phyloP scores from a whole-genome alignment of 2,797 vertebrate genomes.

The Cuculus canorus region DNA sequence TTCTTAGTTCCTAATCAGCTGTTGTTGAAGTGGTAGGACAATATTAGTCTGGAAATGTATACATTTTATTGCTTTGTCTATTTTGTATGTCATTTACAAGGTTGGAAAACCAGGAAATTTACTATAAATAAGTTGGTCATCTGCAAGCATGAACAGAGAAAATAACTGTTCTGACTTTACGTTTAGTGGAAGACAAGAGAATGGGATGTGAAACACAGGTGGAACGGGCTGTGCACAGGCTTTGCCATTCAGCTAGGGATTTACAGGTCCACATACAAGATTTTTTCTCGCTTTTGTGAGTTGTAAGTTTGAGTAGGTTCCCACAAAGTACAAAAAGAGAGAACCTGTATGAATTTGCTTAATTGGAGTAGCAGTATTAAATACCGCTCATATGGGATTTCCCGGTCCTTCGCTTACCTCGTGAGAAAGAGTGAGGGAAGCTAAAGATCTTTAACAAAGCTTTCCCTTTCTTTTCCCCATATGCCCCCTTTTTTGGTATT shows the following conservation, averaged over 20 bases:
- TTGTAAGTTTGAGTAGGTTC: neutral
- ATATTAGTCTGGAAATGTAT: neutral
- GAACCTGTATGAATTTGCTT: neutral
- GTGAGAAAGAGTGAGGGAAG: neutral
- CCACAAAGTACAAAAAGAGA: neutral
- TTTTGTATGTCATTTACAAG: constrained; percentile 37
- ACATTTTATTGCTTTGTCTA: neutral
- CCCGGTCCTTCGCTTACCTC: neutral
- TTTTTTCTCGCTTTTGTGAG: neutral
- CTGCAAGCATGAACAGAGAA: neutral
- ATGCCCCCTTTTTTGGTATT: neutral
- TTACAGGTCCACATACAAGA: fast-evolving
- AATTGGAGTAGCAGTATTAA: neutral
- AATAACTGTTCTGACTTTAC: constrained; percentile 15
- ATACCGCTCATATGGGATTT: neutral
- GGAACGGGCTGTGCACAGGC: neutral
- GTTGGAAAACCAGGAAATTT: constrained; percentile 42
- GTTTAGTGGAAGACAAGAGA: neutral
- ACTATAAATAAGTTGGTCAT: neutral
- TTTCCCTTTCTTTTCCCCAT: neutral
- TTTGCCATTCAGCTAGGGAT: neutral
- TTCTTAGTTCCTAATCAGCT: neutral
- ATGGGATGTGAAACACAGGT: neutral
- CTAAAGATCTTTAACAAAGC: neutral
- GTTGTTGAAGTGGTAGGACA: neutral